Evolutionary conservation across 2,888 invertebrate species (phyloP).

Genomic region (Scaptomyza polygonia): DNA sequence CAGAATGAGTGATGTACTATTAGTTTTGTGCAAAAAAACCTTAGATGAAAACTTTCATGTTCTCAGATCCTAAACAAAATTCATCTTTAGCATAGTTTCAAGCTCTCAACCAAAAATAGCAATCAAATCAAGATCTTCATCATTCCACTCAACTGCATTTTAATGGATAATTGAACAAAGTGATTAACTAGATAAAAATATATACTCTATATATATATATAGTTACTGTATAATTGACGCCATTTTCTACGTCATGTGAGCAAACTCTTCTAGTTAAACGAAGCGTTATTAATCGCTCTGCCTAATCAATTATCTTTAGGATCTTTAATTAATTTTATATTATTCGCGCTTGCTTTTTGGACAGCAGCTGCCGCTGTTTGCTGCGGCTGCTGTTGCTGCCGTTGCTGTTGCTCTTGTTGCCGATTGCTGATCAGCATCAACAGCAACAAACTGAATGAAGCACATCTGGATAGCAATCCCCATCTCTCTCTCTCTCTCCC

Average conservation of each 20-base stretch:
- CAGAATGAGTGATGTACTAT: background rate
- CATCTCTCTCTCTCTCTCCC: conserved; percentile 25
- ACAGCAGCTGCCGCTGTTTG: conserved; percentile 45
- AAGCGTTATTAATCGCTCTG: conserved; percentile 83
- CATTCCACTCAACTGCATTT: conserved; percentile 10
- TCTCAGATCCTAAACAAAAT: background rate
- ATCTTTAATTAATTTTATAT: conserved; percentile 85
- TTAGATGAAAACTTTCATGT: background rate
- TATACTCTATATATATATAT: background rate
- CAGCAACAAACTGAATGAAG: conserved; percentile 13
- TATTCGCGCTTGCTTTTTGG: conserved; percentile 67
- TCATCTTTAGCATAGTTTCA: background rate
- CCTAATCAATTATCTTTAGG: conserved; percentile 85
- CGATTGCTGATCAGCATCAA: conserved; percentile 58
- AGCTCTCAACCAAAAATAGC: background rate
- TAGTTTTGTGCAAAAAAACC: background rate
- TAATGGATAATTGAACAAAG: conserved; percentile 14
- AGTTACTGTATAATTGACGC: conserved; percentile 31
- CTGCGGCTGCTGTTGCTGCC: conserved; percentile 25
- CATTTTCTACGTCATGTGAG: conserved; percentile 20
- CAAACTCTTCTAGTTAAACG: conserved; percentile 49
- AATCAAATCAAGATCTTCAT: background rate
- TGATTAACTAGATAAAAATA: conserved; percentile 20
- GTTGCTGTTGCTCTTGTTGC: conserved; percentile 39
- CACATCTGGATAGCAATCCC: conserved; percentile 28